phyloP scores from a whole-genome alignment of 2,888 invertebrate genomes.

The Platycheirus albimanus region DNA sequence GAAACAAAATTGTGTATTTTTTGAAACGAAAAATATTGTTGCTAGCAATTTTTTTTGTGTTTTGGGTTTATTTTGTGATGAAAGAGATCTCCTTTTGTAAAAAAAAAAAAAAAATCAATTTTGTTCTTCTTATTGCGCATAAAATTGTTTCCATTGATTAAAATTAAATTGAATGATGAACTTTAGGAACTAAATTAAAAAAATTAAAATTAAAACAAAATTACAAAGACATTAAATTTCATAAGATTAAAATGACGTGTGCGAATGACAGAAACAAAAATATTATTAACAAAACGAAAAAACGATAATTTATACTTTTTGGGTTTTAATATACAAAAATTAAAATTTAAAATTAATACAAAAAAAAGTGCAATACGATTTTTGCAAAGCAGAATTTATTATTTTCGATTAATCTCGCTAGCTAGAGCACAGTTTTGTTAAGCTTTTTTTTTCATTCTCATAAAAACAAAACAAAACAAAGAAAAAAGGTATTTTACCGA shows the following conservation, averaged over 20 bases:
- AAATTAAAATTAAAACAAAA: constrained; percentile 24
- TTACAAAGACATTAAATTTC: constrained; percentile 65
- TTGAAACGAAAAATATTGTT: constrained; percentile 37
- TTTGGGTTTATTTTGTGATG: constrained; percentile 56
- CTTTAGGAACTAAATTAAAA: constrained; percentile 44
- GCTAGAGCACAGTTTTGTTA: constrained; percentile 40
- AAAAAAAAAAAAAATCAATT: constrained; percentile 28
- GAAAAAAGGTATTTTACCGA: constrained; percentile 33
- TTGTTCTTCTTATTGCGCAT: constrained; percentile 31
- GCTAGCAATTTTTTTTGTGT: constrained; percentile 17
- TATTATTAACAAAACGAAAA: constrained; percentile 32
- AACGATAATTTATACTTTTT: constrained; percentile 48
- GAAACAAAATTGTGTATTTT: constrained; percentile 54
- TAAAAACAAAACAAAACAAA: not conserved
- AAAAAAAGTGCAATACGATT: constrained; percentile 62
- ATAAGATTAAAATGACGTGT: constrained; percentile 30
- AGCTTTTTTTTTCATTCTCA: not conserved
- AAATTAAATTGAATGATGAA: constrained; percentile 36
- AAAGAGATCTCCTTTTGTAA: constrained; percentile 63
- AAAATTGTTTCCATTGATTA: constrained; percentile 32
- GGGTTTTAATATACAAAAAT: constrained; percentile 25
- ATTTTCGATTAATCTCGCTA: constrained; percentile 11
- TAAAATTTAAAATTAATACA: constrained; percentile 5
- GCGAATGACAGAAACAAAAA: constrained; percentile 68
- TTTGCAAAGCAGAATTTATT: constrained; percentile 64